Percentiles rank a stretch among this genome's conserved stretches.
These are phyloP conservation scores for Tyrophagus putrescentiae DNA, from an alignment of 1,140 invertebrate species.

Conservation along the genomic window DNA sequence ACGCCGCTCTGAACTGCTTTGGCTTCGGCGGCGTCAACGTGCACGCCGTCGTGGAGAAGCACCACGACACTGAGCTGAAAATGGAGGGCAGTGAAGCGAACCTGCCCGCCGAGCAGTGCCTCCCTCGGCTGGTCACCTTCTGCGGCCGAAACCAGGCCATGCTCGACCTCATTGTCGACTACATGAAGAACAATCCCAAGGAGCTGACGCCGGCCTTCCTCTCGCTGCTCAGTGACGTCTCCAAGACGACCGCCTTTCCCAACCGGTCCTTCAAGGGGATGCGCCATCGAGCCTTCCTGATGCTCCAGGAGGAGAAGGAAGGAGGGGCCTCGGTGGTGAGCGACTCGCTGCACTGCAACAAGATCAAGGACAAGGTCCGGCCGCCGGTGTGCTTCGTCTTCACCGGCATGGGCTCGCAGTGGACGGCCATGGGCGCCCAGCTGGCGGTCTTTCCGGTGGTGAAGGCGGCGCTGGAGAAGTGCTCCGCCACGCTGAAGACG, in stretches of 20 bases:
- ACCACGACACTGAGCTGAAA: slow-evolving; percentile 14
- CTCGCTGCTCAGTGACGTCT: slow-evolving; percentile 18
- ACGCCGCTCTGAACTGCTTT: slow-evolving; percentile 82
- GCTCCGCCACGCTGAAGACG: not conserved
- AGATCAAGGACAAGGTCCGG: slow-evolving; percentile 27
- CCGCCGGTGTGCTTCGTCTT: slow-evolving; percentile 84
- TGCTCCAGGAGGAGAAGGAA: slow-evolving; percentile 9
- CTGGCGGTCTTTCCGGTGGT: slow-evolving; percentile 54
- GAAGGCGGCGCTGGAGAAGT: not conserved
- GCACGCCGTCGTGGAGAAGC: slow-evolving; percentile 63
- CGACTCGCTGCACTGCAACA: not conserved
- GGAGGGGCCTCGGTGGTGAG: not conserved
- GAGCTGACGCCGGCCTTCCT: slow-evolving; percentile 22
- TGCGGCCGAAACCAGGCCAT: slow-evolving; percentile 37
- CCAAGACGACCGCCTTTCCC: slow-evolving; percentile 4
- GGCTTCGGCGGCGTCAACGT: slow-evolving; percentile 95
- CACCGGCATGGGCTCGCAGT: slow-evolving; percentile 92
- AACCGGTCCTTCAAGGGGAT: not conserved
- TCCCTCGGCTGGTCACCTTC: slow-evolving; percentile 33
- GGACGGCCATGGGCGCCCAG: slow-evolving; percentile 77
- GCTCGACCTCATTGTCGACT: slow-evolving; percentile 32
- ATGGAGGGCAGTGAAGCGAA: slow-evolving; percentile 27
- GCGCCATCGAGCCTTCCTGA: slow-evolving; percentile 1
- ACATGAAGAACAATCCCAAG: slow-evolving; percentile 31
- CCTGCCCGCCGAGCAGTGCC: not conserved